These are phyloP conservation scores for Thripadectes ignobilis DNA, from an alignment of 2,797 vertebrate species.

Conservation along the genomic window DNA sequence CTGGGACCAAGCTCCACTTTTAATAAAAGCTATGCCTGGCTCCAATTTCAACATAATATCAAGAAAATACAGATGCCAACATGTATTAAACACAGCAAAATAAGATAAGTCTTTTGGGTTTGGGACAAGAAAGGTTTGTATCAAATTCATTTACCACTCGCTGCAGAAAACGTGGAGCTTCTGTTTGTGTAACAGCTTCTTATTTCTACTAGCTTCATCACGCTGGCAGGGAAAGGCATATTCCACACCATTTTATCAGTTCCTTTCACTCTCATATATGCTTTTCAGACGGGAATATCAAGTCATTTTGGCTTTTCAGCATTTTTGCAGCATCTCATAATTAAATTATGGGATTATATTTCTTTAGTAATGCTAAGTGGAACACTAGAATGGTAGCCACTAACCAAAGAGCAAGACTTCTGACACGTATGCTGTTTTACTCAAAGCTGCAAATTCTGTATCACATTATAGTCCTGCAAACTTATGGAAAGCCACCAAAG, in stretches of 20 bases:
- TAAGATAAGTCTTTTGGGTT: background rate
- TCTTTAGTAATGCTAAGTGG: background rate
- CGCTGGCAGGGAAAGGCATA: background rate
- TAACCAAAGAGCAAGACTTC: background rate
- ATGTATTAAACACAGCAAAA: slow-evolving; percentile 15
- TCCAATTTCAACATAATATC: slow-evolving; percentile 13
- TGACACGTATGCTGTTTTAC: background rate
- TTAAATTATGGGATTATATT: background rate
- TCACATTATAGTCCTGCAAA: background rate
- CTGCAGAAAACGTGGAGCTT: background rate
- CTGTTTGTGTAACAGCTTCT: background rate
- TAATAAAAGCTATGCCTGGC: slow-evolving; percentile 30
- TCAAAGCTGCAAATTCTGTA: background rate
- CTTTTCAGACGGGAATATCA: background rate
- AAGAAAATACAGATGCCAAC: slow-evolving; percentile 37
- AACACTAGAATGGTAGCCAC: background rate
- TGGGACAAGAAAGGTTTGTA: background rate
- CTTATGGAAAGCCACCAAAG: background rate
- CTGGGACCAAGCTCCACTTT: slow-evolving; percentile 2
- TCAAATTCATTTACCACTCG: background rate
- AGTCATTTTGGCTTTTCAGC: background rate
- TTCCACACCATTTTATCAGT: background rate
- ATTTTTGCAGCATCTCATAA: background rate
- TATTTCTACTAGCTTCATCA: background rate
- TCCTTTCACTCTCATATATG: background rate